Percentiles rank a stretch among this genome's conserved stretches.
Conservation (phyloP, 2,797 vertebrate genomes). For the Coreius guichenoti region DNA sequence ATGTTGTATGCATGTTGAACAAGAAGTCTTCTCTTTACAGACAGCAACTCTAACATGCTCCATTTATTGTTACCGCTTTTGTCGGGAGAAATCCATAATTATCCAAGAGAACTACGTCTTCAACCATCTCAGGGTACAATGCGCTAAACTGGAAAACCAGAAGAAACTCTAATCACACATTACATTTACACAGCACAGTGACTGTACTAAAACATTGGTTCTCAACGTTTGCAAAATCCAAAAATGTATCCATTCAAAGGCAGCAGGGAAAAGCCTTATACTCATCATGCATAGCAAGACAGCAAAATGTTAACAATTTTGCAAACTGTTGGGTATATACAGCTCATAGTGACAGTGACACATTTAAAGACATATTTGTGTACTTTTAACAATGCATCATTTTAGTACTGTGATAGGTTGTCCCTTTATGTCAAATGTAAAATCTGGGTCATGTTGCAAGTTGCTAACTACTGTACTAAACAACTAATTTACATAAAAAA, state of each 20-base stretch:
- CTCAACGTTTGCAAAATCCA: background rate
- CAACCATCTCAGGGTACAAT: slow-evolving; percentile 90
- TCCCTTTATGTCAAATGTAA: background rate
- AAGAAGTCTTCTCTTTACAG: background rate
- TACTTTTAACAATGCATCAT: background rate
- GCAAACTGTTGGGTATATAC: background rate
- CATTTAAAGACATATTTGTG: background rate
- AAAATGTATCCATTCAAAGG: background rate
- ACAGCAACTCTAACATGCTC: background rate
- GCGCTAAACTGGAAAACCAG: slow-evolving; percentile 80
- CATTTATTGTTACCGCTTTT: slow-evolving; percentile 64
- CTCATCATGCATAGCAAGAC: background rate
- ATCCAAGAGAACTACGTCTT: slow-evolving; percentile 86
- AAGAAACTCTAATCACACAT: slow-evolving; percentile 33
- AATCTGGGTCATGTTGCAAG: background rate
- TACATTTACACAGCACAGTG: background rate
- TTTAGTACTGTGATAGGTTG: background rate
- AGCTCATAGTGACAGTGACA: background rate
- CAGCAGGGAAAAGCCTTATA: background rate
- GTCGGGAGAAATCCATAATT: slow-evolving; percentile 77
- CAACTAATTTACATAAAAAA: background rate
- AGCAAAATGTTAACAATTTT: background rate
- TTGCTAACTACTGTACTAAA: background rate
- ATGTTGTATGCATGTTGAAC: background rate
- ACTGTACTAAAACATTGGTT: background rate